These are phyloP conservation scores for Acronicta leporina DNA, from an alignment of 2,888 invertebrate genomes.

Conservation along the genomic window DNA sequence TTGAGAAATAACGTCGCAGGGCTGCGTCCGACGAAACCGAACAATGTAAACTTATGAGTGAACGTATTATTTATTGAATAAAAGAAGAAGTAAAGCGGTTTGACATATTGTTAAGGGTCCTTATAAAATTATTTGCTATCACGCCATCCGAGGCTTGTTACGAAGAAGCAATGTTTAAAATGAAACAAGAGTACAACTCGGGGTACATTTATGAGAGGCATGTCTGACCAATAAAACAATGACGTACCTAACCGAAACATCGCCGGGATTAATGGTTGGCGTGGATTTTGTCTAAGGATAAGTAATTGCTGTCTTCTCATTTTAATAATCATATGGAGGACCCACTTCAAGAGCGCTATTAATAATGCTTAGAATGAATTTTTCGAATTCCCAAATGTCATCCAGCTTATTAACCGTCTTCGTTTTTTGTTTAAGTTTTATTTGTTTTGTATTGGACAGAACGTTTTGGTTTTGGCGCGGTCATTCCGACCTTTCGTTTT, in stretches of 20 bases:
- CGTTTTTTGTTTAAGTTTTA: slow-evolving; percentile 86
- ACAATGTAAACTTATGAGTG: slow-evolving; percentile 87
- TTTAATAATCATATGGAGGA: slow-evolving; percentile 79
- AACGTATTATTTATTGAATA: slow-evolving; percentile 86
- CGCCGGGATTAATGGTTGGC: slow-evolving; percentile 65
- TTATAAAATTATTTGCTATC: slow-evolving; percentile 89
- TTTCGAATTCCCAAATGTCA: slow-evolving; percentile 89
- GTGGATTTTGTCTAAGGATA: slow-evolving; percentile 74
- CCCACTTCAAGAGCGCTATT: slow-evolving; percentile 83
- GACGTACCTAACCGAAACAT: slow-evolving; percentile 63
- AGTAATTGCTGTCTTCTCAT: slow-evolving; percentile 80
- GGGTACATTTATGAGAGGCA: slow-evolving; percentile 67
- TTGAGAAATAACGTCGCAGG: slow-evolving; percentile 82
- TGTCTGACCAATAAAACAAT: slow-evolving; percentile 70
- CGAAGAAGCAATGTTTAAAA: slow-evolving; percentile 77
- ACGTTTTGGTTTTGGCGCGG: slow-evolving; percentile 88
- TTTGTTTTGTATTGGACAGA: slow-evolving; percentile 86
- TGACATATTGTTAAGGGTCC: slow-evolving; percentile 87
- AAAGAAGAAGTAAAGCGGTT: slow-evolving; percentile 80
- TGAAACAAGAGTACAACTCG: slow-evolving; percentile 70
- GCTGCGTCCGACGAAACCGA: slow-evolving; percentile 78
- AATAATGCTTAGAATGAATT: slow-evolving; percentile 86
- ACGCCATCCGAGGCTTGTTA: slow-evolving; percentile 82
- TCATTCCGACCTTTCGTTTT: slow-evolving; percentile 85
- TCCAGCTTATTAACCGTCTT: slow-evolving; percentile 88